Base-by-base conservation (phyloP, 2,888 invertebrate species). In the Abscondita cerata region DNA sequence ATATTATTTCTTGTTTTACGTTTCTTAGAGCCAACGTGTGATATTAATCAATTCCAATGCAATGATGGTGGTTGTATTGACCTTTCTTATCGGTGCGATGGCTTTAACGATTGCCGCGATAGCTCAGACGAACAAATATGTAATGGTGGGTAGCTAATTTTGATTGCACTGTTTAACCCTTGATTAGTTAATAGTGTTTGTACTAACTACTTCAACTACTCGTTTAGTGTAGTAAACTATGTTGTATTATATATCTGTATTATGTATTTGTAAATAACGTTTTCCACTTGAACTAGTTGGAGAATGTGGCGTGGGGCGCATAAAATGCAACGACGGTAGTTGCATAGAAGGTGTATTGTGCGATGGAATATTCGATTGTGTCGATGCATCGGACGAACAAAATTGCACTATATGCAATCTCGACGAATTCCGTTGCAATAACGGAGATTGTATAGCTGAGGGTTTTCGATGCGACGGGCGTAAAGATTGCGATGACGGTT, bases 401-500 rank as follows among this genome's bases (percentile, higher is more conserved):
- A 70, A 80, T 62, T 68, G 68, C 50, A 58, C 34, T 6, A n/a
- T 60, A 52, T 87, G 87, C 75, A 72, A 76, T 15, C 69, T 77
- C 2, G 80, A 82, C 64, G 80, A 87, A 75, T 83, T 86, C 75
- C 78, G 79, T 53, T 87, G 87, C 75, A 75, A 72, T 36, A 81
- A 82, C 73, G 84, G 85, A 60, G 74, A 69, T 63, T 86, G 86
- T 73, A 78, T 84, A 15, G 78, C 85, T 62, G 78, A 74, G n/a
- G 80, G 80, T 12, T 86, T 86, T 71, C 79, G 80, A 57, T 93
- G 93, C 73, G 87, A 92, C 73, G 81, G 82, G 48, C 69, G 79
- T 31, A 48, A 50, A 20, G 88, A 90, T 74, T 90, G 90, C 72
- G 65, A 73, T 20, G 89, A 89, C 74, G 81, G 82, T 55, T 85